Conservation (phyloP, 92 coral and sea anemone species). For the Montipora capitata region DNA sequence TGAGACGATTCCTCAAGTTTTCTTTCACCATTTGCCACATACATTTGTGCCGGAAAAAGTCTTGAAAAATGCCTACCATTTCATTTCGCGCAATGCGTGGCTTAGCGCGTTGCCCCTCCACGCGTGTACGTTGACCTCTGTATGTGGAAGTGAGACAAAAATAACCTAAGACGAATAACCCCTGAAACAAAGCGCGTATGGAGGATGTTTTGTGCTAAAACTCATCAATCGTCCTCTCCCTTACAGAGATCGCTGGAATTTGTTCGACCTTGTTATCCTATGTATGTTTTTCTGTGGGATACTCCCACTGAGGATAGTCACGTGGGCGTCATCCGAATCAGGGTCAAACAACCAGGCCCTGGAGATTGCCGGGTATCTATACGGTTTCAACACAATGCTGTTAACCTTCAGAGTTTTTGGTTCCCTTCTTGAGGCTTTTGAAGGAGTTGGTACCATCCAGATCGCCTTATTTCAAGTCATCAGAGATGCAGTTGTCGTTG, state of each 20-base stretch:
- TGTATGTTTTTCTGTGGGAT: background rate
- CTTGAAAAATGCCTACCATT: too few relatives aligned
- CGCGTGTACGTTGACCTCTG: too few relatives aligned
- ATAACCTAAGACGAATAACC: too few relatives aligned
- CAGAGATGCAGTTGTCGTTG: background rate
- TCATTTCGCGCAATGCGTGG: too few relatives aligned
- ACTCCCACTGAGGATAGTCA: background rate
- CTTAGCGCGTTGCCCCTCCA: too few relatives aligned
- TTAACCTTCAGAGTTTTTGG: background rate
- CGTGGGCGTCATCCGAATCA: background rate
- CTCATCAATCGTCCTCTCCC: background rate
- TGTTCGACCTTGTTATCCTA: background rate
- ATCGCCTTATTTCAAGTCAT: background rate
- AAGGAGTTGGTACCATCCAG: background rate
- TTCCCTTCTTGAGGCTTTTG: background rate
- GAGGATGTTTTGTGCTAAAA: too few relatives aligned
- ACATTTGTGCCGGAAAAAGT: too few relatives aligned
- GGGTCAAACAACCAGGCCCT: background rate
- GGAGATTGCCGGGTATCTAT: background rate
- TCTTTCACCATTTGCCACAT: too few relatives aligned
- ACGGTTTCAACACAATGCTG: background rate
- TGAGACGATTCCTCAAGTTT: too few relatives aligned
- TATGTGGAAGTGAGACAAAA: too few relatives aligned
- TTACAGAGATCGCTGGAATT: background rate
- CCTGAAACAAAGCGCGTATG: too few relatives aligned